Conservation (phyloP, 2,113 vertebrate species). For the Poeciliopsis turrubarensis region DNA sequence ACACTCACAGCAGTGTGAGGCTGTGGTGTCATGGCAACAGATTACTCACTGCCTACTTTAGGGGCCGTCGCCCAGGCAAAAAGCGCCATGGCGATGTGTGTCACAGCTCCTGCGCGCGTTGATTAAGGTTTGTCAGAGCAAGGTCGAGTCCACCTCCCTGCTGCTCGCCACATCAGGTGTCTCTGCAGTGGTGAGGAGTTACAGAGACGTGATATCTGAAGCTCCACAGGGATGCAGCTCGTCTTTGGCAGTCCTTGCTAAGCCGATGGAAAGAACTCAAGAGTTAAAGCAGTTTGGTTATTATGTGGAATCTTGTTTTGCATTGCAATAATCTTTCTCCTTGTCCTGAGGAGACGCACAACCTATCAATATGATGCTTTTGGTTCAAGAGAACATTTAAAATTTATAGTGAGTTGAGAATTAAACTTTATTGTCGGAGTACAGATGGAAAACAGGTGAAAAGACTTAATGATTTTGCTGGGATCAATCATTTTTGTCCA, state of each 20-base stretch:
- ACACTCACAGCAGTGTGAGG: slow-evolving; percentile 29
- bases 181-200: slow-evolving; percentile 62
- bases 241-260: slow-evolving; percentile 30
- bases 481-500: not conserved
- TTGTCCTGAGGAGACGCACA: not conserved
- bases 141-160: slow-evolving; percentile 42
- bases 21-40: slow-evolving; percentile 51
- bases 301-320: not conserved
- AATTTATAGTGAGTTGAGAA: not conserved
- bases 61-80: slow-evolving; percentile 45
- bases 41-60: slow-evolving; percentile 51
- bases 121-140: slow-evolving; percentile 32
- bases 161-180: slow-evolving; percentile 12
- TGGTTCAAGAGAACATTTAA: not conserved
- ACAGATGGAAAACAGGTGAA: slow-evolving; percentile 6
- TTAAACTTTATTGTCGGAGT: not conserved
- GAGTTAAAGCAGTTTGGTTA: slow-evolving; percentile 7
- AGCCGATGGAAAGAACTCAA: slow-evolving; percentile 41
- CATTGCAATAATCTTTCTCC: not conserved
- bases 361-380: not conserved
- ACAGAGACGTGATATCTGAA: slow-evolving; percentile 57
- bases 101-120: slow-evolving; percentile 15
- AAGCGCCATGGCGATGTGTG: slow-evolving; percentile 46
- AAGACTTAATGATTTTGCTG: not conserved
- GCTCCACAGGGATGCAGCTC: slow-evolving; percentile 50